A percentile compares a stretch with the other conserved stretches of the same genome.
These are phyloP conservation scores for Sitobion miscanthi DNA, from an alignment of 1,140 invertebrate genomes.

Conservation along the genomic window DNA sequence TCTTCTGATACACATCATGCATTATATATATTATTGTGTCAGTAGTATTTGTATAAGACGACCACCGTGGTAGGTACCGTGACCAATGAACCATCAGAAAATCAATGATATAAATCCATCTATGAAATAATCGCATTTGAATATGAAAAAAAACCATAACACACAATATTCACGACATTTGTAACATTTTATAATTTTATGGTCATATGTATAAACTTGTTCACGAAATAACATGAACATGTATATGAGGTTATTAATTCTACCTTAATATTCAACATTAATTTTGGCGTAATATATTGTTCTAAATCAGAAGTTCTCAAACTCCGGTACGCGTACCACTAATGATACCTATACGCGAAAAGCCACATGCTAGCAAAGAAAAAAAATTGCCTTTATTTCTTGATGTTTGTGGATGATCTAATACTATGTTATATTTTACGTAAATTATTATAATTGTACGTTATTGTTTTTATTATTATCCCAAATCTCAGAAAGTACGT, in stretches of 20 bases:
- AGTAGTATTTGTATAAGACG: neutral
- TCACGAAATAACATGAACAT: neutral
- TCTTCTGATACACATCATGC: neutral
- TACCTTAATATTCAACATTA: neutral
- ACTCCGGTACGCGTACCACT: neutral
- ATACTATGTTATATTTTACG: neutral
- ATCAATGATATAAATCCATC: neutral
- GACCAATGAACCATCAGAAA: neutral
- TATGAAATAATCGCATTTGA: neutral
- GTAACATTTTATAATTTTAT: neutral
- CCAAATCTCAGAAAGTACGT: too few relatives aligned
- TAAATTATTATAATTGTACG: neutral
- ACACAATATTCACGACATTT: neutral
- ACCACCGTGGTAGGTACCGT: neutral
- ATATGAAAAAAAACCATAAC: neutral
- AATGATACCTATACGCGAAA: too few relatives aligned
- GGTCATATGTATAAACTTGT: neutral
- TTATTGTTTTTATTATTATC: too few relatives aligned
- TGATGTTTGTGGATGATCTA: neutral
- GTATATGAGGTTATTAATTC: neutral
- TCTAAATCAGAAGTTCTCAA: neutral
- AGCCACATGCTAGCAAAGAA: too few relatives aligned
- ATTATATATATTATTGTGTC: neutral
- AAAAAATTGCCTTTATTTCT: neutral
- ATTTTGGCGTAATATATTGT: neutral